Percentiles rank a stretch among this genome's conserved stretches.
phyloP scores from a whole-genome alignment of 2,113 vertebrate species.

The Indicator indicator region DNA sequence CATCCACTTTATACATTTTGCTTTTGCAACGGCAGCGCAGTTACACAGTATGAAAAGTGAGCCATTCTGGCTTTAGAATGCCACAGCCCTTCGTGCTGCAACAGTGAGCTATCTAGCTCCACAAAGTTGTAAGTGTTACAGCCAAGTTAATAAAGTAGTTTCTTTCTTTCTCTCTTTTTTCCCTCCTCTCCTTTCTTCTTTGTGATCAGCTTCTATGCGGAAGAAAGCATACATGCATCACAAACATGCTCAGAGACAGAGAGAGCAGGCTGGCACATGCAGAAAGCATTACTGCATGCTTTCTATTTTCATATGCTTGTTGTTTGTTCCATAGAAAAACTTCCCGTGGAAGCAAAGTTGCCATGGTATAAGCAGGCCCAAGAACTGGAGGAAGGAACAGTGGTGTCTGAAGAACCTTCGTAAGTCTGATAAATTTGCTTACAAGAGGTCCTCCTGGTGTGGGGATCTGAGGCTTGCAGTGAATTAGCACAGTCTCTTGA shows the following conservation, averaged over 20 bases:
- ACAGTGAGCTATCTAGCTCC: neutral
- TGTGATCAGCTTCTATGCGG: neutral
- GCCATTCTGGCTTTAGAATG: neutral
- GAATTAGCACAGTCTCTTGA: neutral
- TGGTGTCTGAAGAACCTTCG: conserved; percentile 89
- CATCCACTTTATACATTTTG: neutral
- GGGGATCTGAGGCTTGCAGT: neutral
- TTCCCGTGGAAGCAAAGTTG: conserved; percentile 92
- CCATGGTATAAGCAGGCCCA: conserved; percentile 97
- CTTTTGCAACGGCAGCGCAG: neutral
- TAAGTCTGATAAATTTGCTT: conserved; percentile 78
- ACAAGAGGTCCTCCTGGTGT: neutral
- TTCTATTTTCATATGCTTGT: neutral
- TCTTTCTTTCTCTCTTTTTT: neutral
- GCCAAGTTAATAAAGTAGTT: neutral
- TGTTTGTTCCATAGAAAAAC: conserved; percentile 81
- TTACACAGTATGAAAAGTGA: neutral
- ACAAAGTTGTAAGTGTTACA: accelerated
- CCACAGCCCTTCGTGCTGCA: neutral
- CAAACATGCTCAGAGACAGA: accelerated
- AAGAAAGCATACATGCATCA: neutral
- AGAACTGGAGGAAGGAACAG: conserved; percentile 88
- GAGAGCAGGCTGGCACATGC: neutral
- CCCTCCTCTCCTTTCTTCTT: neutral
- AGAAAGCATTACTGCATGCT: neutral